Evolutionary conservation across 2,113 vertebrate genomes (phyloP).

Genomic region (Pseudorasbora parva): DNA sequence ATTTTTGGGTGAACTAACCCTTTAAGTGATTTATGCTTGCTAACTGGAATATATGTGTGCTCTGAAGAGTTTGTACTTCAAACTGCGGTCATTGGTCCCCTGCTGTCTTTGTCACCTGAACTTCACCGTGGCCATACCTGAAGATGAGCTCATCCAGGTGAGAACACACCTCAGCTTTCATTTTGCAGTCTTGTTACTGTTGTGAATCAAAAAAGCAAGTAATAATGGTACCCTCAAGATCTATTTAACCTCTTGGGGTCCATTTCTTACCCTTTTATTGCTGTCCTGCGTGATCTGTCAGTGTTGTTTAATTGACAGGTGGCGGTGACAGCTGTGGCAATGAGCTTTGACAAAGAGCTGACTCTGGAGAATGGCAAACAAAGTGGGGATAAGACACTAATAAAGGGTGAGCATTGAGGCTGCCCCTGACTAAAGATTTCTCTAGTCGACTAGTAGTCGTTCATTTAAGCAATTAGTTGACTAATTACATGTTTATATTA

Average conservation of each 20-base stretch:
- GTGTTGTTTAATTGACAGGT: constrained; percentile 77
- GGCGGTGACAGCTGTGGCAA: constrained; percentile 94
- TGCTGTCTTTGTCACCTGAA: constrained; percentile 98
- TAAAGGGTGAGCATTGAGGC: constrained; percentile 80
- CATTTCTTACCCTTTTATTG: background rate
- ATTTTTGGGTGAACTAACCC: no score
- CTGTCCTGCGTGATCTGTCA: background rate
- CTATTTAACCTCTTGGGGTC: background rate
- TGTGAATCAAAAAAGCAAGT: background rate
- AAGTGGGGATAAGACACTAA: constrained; percentile 78
- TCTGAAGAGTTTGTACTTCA: constrained; percentile 94
- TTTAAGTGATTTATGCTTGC: background rate
- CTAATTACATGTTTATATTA: no score
- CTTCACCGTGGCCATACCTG: constrained; percentile 94
- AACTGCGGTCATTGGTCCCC: constrained; percentile 94
- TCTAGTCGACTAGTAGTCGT: no score
- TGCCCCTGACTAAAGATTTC: no score
- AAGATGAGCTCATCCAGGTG: constrained; percentile 97
- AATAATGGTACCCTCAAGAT: background rate
- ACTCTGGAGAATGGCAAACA: constrained; percentile 79
- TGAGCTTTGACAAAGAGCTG: constrained; percentile 94
- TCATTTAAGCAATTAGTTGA: no score
- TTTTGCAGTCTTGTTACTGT: no score
- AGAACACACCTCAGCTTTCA: background rate
- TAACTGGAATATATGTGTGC: constrained; percentile 47